These are phyloP conservation scores for Aproaerema taeniolella DNA, from an alignment of 2,888 invertebrate species.

Conservation along the genomic window DNA sequence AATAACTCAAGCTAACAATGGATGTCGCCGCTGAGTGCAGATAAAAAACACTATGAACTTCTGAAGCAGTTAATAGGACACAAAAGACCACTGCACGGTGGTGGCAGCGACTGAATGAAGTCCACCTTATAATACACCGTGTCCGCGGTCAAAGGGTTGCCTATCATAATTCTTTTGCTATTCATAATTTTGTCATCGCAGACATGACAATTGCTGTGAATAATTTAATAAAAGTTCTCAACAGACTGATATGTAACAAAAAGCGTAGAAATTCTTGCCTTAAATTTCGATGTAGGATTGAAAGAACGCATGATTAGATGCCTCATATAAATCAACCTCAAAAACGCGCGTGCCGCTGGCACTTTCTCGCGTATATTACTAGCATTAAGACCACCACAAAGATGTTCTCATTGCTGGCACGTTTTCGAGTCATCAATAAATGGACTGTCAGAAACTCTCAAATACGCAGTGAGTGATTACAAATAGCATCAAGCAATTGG, in stretches of 20 bases:
- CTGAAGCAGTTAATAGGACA: conserved; percentile 70
- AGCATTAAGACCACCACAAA: too few relatives aligned
- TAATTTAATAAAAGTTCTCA: conserved; percentile 10
- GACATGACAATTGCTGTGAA: conserved; percentile 15
- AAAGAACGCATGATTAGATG: conserved; percentile 4
- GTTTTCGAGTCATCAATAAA: conserved; percentile 23
- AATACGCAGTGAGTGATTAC: conserved; percentile 11
- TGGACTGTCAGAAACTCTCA: conserved; percentile 32
- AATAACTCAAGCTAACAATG: conserved; percentile 42
- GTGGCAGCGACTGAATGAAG: conserved; percentile 49
- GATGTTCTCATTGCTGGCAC: conserved; percentile 31
- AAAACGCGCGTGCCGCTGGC: conserved; percentile 5
- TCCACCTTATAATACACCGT: conserved; percentile 54
- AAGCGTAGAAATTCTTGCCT: neutral
- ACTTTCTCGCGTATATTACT: too few relatives aligned
- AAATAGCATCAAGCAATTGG: conserved; percentile 25
- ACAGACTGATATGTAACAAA: conserved; percentile 2
- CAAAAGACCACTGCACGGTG: conserved; percentile 47
- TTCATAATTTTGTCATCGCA: conserved; percentile 35
- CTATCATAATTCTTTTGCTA: conserved; percentile 31
- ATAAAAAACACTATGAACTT: conserved; percentile 70
- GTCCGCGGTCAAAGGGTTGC: conserved; percentile 45
- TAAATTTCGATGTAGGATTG: neutral
- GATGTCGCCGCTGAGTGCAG: conserved; percentile 42
- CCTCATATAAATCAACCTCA: neutral